These are phyloP conservation scores for Asobara japonica DNA, from an alignment of 1,140 invertebrate genomes.

Conservation along the genomic window DNA sequence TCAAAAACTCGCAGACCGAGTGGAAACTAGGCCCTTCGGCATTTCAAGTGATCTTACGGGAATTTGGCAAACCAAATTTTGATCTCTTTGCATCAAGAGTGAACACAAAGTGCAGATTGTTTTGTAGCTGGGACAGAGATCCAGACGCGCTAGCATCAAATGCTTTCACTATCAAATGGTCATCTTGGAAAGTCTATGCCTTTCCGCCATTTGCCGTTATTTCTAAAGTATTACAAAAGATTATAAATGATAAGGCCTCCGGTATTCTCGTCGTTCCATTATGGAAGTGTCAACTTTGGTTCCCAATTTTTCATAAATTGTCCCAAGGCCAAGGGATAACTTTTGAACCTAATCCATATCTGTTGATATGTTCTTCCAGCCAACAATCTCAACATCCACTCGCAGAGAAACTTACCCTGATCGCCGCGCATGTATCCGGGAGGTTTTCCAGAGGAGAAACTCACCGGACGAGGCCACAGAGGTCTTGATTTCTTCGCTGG, in stretches of 20 bases:
- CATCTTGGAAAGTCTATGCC: constrained; percentile 8
- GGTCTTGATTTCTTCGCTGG: background rate
- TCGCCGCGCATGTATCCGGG: constrained; percentile 10
- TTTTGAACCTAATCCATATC: background rate
- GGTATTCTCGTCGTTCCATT: background rate
- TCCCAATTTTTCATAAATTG: background rate
- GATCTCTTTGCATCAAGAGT: background rate
- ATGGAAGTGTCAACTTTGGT: background rate
- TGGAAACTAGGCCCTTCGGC: background rate
- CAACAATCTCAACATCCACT: constrained; percentile 18
- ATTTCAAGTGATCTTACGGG: background rate
- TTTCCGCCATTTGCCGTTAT: constrained; percentile 28
- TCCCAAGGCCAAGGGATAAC: background rate
- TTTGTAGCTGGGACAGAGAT: background rate
- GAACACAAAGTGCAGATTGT: constrained; percentile 16
- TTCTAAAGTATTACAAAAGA: background rate
- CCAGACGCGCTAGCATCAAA: background rate
- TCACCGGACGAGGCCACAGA: constrained; percentile 2
- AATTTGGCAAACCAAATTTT: background rate
- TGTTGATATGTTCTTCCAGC: background rate
- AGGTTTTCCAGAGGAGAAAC: background rate
- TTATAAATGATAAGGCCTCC: background rate
- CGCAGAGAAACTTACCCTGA: constrained; percentile 7
- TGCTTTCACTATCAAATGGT: constrained; percentile 21
- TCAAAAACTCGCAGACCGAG: background rate